A percentile compares a stretch with the other conserved stretches of the same genome.
phyloP scores from a whole-genome alignment of 1,140 invertebrate genomes.

The Littorina saxatilis region DNA sequence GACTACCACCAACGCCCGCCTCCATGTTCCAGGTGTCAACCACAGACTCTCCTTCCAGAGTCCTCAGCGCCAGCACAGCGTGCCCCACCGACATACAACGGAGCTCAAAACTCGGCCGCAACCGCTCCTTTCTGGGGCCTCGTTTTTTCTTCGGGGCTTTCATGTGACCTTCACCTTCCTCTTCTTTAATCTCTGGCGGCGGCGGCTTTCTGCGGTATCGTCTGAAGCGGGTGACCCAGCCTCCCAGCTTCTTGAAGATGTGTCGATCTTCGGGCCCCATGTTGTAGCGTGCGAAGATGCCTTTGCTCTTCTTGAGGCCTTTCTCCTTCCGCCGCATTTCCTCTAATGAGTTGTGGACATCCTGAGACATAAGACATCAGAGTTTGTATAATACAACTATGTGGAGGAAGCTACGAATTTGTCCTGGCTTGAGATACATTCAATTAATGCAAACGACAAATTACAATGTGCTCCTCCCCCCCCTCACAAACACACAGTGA shows the following conservation, averaged over 20 bases:
- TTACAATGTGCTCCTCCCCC: no score
- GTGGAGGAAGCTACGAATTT: no score
- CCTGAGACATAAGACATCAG: no score
- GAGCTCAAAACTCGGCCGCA: background rate
- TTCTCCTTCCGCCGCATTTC: conserved; percentile 21
- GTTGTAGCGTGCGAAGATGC: conserved; percentile 50
- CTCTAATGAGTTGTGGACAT: conserved; percentile 17
- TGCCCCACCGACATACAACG: background rate
- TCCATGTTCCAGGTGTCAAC: background rate
- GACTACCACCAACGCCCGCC: background rate
- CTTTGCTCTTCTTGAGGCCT: conserved; percentile 36
- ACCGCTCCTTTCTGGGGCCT: background rate
- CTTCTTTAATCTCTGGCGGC: no score
- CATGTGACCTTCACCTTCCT: background rate
- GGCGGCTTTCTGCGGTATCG: conserved; percentile 6
- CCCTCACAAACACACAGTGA: no score
- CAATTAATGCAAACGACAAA: no score
- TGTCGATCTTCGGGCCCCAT: conserved; percentile 52
- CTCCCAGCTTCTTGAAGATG: conserved; percentile 59
- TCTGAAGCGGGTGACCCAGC: conserved; percentile 40
- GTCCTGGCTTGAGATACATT: no score
- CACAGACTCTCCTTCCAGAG: background rate
- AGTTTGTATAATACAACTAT: no score
- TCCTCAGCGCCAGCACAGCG: background rate
- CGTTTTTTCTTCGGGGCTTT: background rate